Evolutionary conservation across 2,888 invertebrate genomes (phyloP).

Genomic region (Leucoma salicis): DNA sequence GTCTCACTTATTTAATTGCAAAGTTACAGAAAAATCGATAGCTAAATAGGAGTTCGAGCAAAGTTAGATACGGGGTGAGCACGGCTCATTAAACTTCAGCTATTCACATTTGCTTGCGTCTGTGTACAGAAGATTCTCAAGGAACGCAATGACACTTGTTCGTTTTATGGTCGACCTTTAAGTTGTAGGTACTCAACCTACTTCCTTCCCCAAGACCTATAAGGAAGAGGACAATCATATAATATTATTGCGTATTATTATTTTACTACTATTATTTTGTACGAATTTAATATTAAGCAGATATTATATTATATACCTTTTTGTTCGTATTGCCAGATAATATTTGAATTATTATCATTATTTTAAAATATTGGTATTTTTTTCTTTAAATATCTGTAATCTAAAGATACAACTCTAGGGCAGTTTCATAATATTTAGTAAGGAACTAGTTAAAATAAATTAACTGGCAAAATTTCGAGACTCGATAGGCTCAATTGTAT

Average conservation of each 20-base stretch:
- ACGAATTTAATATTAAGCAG: no score
- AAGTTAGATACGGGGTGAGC: constrained; percentile 53
- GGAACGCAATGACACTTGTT: constrained; percentile 62
- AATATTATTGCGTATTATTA: constrained; percentile 21
- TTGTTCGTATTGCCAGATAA: no score
- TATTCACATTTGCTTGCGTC: constrained; percentile 66
- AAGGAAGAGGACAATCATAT: constrained; percentile 31
- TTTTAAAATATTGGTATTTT: no score
- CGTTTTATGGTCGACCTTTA: constrained; percentile 61
- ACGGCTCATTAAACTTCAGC: constrained; percentile 66
- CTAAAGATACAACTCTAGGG: no score
- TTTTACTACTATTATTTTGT: constrained; percentile 24
- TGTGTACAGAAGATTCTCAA: constrained; percentile 50
- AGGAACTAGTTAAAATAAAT: no score
- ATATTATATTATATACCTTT: no score
- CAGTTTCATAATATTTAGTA: no score
- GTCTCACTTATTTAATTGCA: constrained; percentile 47
- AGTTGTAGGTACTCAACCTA: constrained; percentile 45
- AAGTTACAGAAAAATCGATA: constrained; percentile 48
- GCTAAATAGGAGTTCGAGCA: constrained; percentile 47
- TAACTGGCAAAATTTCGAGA: no score
- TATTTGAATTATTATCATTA: no score
- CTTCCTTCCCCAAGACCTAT: constrained; percentile 32
- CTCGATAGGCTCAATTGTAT: no score
- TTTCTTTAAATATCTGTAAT: no score